A percentile compares a stretch with the other conserved stretches of the same genome.
These are phyloP conservation scores for Acipenser ruthenus DNA, from an alignment of 2,797 vertebrate genomes.

Conservation along the genomic window DNA sequence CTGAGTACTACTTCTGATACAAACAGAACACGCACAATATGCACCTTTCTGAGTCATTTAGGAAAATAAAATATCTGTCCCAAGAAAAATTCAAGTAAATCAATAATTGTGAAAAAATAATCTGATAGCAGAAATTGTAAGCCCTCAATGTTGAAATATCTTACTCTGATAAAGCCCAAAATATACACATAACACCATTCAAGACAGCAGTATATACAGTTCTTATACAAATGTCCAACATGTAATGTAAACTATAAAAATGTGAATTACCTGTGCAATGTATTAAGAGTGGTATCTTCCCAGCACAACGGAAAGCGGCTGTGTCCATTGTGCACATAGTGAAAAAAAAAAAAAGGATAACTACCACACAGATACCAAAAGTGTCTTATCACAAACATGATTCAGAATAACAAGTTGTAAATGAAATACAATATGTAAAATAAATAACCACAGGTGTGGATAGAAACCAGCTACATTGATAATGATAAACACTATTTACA, in stretches of 20 bases:
- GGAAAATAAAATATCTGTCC: too few relatives aligned
- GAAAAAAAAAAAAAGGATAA: background rate
- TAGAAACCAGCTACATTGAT: background rate
- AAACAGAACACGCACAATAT: too few relatives aligned
- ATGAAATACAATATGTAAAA: background rate
- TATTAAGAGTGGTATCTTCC: background rate
- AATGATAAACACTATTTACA: slow-evolving; percentile 3
- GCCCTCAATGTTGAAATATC: background rate
- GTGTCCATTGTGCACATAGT: background rate
- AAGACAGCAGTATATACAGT: slow-evolving; percentile 38
- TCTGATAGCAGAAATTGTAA: background rate
- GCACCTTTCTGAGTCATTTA: background rate
- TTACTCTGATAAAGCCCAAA: slow-evolving; percentile 43
- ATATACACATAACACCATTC: slow-evolving; percentile 65
- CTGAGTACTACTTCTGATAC: too few relatives aligned
- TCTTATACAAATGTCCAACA: slow-evolving; percentile 21
- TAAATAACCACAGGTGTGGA: background rate
- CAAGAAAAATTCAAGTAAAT: too few relatives aligned
- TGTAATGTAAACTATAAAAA: slow-evolving; percentile 27
- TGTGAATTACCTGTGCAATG: slow-evolving; percentile 9
- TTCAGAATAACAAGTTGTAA: slow-evolving; percentile 29
- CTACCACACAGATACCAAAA: background rate
- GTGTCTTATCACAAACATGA: background rate
- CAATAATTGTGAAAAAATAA: background rate
- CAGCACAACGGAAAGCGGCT: background rate